Base-by-base conservation (phyloP, 2,113 vertebrate species). In the Phyllostomus discolor region DNA sequence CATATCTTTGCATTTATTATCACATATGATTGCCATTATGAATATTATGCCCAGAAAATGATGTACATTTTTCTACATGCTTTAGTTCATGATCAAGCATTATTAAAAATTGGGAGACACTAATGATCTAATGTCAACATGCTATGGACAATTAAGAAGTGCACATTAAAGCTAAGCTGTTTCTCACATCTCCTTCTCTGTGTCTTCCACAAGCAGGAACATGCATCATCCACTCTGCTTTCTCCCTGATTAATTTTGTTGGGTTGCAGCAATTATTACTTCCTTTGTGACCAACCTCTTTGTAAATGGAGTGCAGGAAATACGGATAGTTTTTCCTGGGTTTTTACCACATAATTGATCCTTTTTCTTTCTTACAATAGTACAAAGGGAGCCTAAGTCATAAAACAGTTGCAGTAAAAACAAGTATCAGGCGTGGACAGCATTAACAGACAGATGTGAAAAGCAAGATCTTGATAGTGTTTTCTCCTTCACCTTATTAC, bases 71-170 rank as follows among this genome's bases (percentile, higher is more conserved):
- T 98, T 93, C 93, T 97, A 97, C 94, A 96, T 90, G 90, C 87
- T 97, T 87, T 97, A 98, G 96, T 97, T 98, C 99, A 99, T 97
- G 97, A 98, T 94, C 96, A 98, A 98, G 98, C 98, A 99, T 98
- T 98, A 98, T 97, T 97, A 98, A 98, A 98, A 98, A 98, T 98
- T 98, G 97, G 97, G 97, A 98, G 97, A 98, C 97, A 98, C 97
- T 98, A 99, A 99, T 99, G 98, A 98, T 98, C 96, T 98, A 98
- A 98, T 99, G 98, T 99, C 98, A 97, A 98, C 98, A 98, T 97
- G 98, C 97, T 98, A 98, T 97, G 97, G 98, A 96, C 98, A 99
- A 99, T 99, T 99, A 99, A 98, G 98, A 98, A 97, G 64, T 97
- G 97, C 87, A 97, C 90, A 97, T 97, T 98, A 97, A 98, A 98